phyloP scores from a whole-genome alignment of 2,797 vertebrate genomes.

The Danio jaintianensis region DNA sequence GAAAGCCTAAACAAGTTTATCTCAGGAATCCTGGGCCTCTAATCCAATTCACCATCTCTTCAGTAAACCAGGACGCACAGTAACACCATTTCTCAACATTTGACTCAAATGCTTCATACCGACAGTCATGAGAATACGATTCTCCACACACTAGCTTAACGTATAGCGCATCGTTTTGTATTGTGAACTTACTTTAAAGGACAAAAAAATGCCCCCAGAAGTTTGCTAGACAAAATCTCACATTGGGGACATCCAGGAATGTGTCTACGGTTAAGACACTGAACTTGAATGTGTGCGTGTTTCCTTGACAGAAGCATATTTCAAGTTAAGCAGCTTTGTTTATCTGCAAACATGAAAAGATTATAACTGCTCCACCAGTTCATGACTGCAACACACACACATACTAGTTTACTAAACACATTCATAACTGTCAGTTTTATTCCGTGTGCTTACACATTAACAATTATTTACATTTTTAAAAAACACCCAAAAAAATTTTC shows the following conservation, averaged over 20 bases:
- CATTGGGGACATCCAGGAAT: slow-evolving; percentile 13
- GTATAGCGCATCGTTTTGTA: background rate
- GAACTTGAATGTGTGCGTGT: background rate
- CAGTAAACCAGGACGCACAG: slow-evolving; percentile 23
- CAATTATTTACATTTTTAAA: slow-evolving; percentile 2
- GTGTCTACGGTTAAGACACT: background rate
- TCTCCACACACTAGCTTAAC: background rate
- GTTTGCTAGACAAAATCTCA: background rate
- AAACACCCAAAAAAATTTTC: background rate
- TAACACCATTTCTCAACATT: slow-evolving; percentile 21
- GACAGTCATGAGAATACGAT: background rate
- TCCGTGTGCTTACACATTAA: background rate
- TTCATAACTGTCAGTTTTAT: background rate
- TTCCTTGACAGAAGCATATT: slow-evolving; percentile 29
- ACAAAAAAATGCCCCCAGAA: background rate
- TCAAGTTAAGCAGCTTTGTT: slow-evolving; percentile 37
- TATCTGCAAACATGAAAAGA: slow-evolving; percentile 37
- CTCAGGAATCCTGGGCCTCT: slow-evolving; percentile 42
- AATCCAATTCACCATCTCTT: slow-evolving; percentile 48
- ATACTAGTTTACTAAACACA: background rate
- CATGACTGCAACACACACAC: background rate
- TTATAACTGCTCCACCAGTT: slow-evolving; percentile 17
- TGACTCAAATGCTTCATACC: background rate
- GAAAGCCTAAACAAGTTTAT: slow-evolving; percentile 47
- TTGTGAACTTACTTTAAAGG: background rate